Conservation (phyloP, 2,888 invertebrate genomes). For the Trissolcus brochymenae region DNA sequence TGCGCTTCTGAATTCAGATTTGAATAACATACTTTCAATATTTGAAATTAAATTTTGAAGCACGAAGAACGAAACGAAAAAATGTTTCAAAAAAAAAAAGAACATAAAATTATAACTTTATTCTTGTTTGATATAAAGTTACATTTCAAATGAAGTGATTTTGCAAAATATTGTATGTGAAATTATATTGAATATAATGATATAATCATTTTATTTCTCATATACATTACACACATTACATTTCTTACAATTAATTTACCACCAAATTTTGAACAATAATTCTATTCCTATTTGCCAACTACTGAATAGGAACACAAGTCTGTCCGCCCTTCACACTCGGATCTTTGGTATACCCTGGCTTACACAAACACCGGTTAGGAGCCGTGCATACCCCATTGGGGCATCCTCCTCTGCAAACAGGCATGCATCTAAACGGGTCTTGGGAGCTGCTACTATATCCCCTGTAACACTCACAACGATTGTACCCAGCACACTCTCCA, state of each 20-base stretch:
- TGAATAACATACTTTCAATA: neutral
- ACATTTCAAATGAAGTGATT: no score
- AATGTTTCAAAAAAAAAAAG: no score
- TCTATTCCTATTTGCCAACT: no score
- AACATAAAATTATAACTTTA: no score
- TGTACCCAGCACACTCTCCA: slow-evolving; percentile 77
- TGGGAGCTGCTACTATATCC: slow-evolving; percentile 75
- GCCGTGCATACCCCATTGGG: slow-evolving; percentile 84
- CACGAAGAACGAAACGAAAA: no score
- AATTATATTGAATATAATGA: no score
- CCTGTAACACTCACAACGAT: slow-evolving; percentile 73
- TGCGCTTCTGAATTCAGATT: neutral
- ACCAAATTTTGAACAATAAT: neutral
- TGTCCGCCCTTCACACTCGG: slow-evolving; percentile 81
- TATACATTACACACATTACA: no score
- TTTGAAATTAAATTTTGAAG: neutral
- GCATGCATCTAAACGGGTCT: slow-evolving; percentile 77
- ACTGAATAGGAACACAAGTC: slow-evolving; percentile 78
- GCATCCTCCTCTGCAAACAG: slow-evolving; percentile 84
- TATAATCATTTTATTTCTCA: no score
- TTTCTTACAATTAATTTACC: no score
- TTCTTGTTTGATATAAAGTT: no score
- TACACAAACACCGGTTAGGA: slow-evolving; percentile 86
- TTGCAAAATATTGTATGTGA: no score
- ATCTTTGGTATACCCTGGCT: slow-evolving; percentile 82